Evolutionary conservation across 2,113 vertebrate species (phyloP), one percentile per base, ranked within the genome.

Genomic region (Mustelus asterias): DNA sequence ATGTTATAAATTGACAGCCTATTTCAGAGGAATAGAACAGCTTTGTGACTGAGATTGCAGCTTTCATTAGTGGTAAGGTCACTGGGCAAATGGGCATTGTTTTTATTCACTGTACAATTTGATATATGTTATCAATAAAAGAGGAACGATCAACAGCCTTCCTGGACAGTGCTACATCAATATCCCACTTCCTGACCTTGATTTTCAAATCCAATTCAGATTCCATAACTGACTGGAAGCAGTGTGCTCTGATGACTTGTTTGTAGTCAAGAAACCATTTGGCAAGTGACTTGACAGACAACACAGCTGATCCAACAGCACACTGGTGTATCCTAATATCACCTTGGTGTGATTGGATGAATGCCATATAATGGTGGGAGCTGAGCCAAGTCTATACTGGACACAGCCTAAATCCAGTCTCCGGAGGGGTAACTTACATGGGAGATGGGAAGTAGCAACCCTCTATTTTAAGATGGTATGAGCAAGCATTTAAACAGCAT

Each of bases 391-490:
- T 95, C 93, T 72, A 48, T 48, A 72, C 37, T 72, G 20, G 33
- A 48, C 93, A 48, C 41, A 69, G 69, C 69, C 16, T 29, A 76
- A 93, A 72, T 72, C 69, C 44, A 95, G 41, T 41, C 93, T 72
- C 10, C 5, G 26, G 69, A 95, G 67, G 69, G 1, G 67, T 72
- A 95, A 60, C 29, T 90, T 26, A 70, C 22, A 70, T 41, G 26
- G 54, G 94, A 72, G 69, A 95, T 95, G 94, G 65, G 67, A 95
- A 95, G 69, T 72, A 95, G 67, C 69, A 76, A 16, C 44, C 63
- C 94, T 76, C 94, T 76, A 95, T 95, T 95, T 95, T 54, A 94
- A 70, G 88, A 90, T n/a, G 94, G 16, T 72, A 76, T 95, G 94
- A 72, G 26, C 44, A 72, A 95, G 94, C 94, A 54, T 70, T 72